Evolutionary conservation across 2,888 invertebrate species (phyloP), one percentile per base, ranked within the genome.

Genomic region (Pycnomerus fuliginosus): DNA sequence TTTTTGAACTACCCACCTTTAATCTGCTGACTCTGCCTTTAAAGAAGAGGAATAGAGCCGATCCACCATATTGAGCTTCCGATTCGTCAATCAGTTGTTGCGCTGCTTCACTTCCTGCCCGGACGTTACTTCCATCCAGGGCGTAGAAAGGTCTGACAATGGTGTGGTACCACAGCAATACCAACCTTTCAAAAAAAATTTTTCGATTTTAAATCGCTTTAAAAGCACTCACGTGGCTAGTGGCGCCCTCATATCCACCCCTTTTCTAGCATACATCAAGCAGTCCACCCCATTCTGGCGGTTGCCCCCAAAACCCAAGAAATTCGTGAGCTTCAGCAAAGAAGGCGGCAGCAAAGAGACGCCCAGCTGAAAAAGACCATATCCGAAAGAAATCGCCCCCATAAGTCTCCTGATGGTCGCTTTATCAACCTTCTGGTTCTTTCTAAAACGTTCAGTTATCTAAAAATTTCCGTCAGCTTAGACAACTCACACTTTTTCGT

Each of bases 321-420:
- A 75, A 58, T 79, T 80, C 2, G 81, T 80, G 16, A 80, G 58
- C 53, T 72, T 75, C n/a, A 79, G 61, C 30, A 84, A 60, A 14
- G 81, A 80, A 1, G 83, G 80, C 3, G 85, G 84, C 30, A 85
- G 69, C 39, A 85, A 70, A 3, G 85, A 85, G 35, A 84, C 76
- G 48, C 81, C 80, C 38, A 85, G 67, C 59, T 84, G 83, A 60
- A 85, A 82, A 22, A 83, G 70, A 8, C 85, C 85, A 55, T 82
- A 84, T 2, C 85, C 85, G 62, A 85, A 85, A 56, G 82, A 81
- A 3, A 84, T 81, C 0, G 83, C 81, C 3, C 81, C 77, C 77
- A 84, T 80, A 24, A 85, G 66, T n/a, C 83, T 72, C 13, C 73
- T 70, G 10, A 83, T 74, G 38, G 77, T 76, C 20, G 75, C 73